Evolutionary conservation across 2,113 vertebrate species (phyloP), one percentile per base, ranked within the genome.

Genomic region (Chelonoidis abingdonii): DNA sequence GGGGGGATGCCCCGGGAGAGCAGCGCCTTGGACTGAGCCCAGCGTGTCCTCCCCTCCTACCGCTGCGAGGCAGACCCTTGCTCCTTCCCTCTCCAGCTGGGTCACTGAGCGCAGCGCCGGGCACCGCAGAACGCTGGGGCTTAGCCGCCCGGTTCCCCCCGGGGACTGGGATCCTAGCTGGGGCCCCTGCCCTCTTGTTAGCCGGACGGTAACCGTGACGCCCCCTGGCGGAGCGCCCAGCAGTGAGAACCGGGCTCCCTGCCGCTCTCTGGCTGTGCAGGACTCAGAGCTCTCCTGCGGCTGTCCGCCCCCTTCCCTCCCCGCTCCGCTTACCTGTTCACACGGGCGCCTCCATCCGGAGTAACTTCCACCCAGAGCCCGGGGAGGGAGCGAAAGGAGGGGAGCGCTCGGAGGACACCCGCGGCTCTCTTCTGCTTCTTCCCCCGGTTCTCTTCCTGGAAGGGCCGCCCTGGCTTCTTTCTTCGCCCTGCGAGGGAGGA

Each of bases 31-130:
- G 19, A 2, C 12, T 17, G 52, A 65, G 79, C 75, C 84, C 75
- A 75, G 76, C 12, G 1, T 1, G 84, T 72, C 49, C 53, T 91
- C 83, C 75, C 84, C 91, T 56, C 16, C 35, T 57, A 10, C 56
- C 62, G 83, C 80, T 92, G 90, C 88, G 87, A 94, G 93, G 82
- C 24, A 53, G 79, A 83, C 49, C 76, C 56, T 53, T 78, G 84
- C 91, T 93, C 92, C 90, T 80, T 88, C 91, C 83, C 56, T 79
- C 83, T 96, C 93, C 62, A 14, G 31, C 62, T 31, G 62, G 62
- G 27, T 29, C 57, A 31, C 57, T 35, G 62, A 13, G 31, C 62
- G 31, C 62, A 65, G 62, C 31, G 6, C 31, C 14, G 31, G 31
- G 31, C 56, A 22, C 13, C 14, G 62, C 62, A 31, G 29, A 69